Evolutionary conservation across 1,140 invertebrate genomes (phyloP), one percentile per base, ranked within the genome.

Genomic region (Triops longicaudatus): DNA sequence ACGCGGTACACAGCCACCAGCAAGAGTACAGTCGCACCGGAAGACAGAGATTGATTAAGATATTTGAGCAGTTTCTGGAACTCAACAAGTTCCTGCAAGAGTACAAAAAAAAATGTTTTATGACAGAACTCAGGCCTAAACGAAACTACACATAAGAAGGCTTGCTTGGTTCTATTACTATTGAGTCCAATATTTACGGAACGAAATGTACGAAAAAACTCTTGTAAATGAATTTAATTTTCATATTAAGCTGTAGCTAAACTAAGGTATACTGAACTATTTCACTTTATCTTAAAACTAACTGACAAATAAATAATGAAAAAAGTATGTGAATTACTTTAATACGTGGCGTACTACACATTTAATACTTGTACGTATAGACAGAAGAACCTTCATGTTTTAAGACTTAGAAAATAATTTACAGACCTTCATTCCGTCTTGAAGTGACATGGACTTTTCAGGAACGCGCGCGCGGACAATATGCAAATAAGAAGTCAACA

Each of bases 1-100:
- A 73, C 73, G 6, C 76, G 76, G 31, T 43, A 44, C n/a, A 73
- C 0, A 14, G 76, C 73, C 26, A 77, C 26, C 5, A 77, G 76
- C 31, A 77, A 73, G 37, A 77, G 76, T 17, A 77, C 31, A 14
- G 72, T 73, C 10, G 73, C 72, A 11, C 72, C 71, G 5, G 76
- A 72, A 7, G 76, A 72, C 26, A 77, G 72, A n/a, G 37, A 31
- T 14, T 73, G 41, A 27, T 77, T 77, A n/a, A 77, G 27, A 37
- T 73, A 77, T 26, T 73, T 41, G 63, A 77, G 71, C 37, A 77
- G 73, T 27, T 77, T 77, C 26, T 77, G 31, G 26, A 77, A 77
- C 43, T 77, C 76, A 11, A 77, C 26, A 26, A 77, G 73, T 73
- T 77, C 76, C 76, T 74, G 28, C 26, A 37, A 26, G 1, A 22